These are phyloP conservation scores for Nycticorax nycticorax DNA, from an alignment of 2,113 vertebrate genomes.

Conservation along the genomic window DNA sequence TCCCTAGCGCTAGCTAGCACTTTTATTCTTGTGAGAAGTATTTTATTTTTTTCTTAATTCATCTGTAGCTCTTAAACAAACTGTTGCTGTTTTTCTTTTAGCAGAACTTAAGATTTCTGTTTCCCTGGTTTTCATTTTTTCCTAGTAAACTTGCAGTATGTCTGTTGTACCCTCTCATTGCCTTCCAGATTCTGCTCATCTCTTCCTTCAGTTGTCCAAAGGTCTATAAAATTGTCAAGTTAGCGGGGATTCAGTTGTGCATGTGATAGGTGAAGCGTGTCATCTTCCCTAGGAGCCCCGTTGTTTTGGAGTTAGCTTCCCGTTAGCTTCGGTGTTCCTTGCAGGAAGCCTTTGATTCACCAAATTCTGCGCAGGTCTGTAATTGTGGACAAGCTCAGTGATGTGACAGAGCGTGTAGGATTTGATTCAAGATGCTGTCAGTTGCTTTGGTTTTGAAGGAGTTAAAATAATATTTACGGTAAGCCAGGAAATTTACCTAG, in stretches of 20 bases:
- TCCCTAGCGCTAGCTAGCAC: background rate
- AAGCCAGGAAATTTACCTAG: background rate
- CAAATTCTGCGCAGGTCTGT: background rate
- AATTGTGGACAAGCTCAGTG: background rate
- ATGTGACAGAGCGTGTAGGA: background rate
- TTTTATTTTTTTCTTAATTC: background rate
- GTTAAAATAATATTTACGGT: background rate
- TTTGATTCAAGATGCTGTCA: background rate
- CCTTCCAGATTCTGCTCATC: background rate
- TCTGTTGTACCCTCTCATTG: background rate
- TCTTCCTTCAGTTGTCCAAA: background rate
- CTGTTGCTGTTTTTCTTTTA: background rate
- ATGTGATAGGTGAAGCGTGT: accelerated
- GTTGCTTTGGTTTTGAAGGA: background rate
- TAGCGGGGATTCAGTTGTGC: background rate
- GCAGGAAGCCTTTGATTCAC: background rate
- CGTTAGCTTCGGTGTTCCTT: background rate
- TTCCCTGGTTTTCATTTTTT: background rate
- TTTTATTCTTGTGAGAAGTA: background rate
- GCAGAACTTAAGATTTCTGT: background rate
- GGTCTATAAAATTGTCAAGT: background rate
- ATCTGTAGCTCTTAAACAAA: background rate
- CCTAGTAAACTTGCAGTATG: background rate
- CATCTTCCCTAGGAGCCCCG: background rate
- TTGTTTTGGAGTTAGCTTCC: background rate